Evolutionary conservation across 2,797 vertebrate genomes (phyloP), one percentile per base, ranked within the genome.

Genomic region (Xenops minutus): DNA sequence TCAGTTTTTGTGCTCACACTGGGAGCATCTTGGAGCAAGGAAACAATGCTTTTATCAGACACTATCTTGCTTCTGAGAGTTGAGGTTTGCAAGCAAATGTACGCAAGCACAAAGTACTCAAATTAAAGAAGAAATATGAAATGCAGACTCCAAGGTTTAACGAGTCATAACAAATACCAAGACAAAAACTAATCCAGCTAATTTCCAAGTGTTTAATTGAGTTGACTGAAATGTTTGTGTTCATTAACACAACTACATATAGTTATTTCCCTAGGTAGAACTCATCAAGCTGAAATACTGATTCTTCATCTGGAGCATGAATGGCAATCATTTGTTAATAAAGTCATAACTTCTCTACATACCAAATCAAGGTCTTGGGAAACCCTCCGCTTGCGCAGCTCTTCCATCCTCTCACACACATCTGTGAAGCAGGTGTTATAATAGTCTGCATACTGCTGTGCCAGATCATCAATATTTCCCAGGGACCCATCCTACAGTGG

Each of bases 381-480:
- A 84, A 99, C 98, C 36, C 98, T 98, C 37, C 99, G 98, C 64
- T 99, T 99, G 85, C 99, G 99, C 34, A 99, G 98, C 96, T 99
- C 99, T 97, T 99, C 99, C 99, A 99, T 99, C 87, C 99, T 98
- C 93, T 99, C 99, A 8, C 98, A 99, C 93, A 99, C 99, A 93
- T 99, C 99, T 1, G 99, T 98, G 96, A 99, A 99, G 95, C 99
- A 99, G 94, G 99, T 99, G 86, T 99, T 99, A 97, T 99, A 99
- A 95, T 99, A 99, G 96, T 99, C 99, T 6, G 99, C 99, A 97
- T 99, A 99, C 97, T 99, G 99, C 96, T 99, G 99, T 3, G 99
- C 99, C 96, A 99, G 98, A 97, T 99, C 99, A 96, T 99, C 99
- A 91, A 99, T 99, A 97, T 99, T 99, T 81, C 99, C 99, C 97